Evolutionary conservation across 2,113 vertebrate genomes (phyloP).

Genomic region (Hoplias malabaricus): DNA sequence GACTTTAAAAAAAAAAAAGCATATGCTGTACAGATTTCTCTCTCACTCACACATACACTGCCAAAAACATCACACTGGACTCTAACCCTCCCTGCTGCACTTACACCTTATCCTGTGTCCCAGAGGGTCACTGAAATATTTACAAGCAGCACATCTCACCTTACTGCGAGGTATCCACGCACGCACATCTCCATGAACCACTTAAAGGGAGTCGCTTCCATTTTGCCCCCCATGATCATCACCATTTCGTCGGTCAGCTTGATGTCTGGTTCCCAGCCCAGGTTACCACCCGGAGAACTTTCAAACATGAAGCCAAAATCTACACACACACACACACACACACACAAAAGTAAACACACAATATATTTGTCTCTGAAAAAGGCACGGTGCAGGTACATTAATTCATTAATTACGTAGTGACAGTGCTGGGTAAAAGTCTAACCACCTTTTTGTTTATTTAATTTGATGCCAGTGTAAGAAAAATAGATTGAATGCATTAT

Average conservation of each 20-base stretch:
- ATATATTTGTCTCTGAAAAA: no score
- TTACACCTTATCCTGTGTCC: conserved; percentile 6
- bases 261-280: conserved; percentile 98
- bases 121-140: conserved; percentile 43
- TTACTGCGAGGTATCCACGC: conserved; percentile 92
- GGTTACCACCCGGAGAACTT: conserved; percentile 95
- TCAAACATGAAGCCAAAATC: conserved; percentile 99
- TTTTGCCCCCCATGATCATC: conserved; percentile 99
- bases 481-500: no score
- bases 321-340: conserved; percentile 53
- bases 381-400: no score
- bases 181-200: conserved; percentile 99
- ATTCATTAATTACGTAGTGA: no score
- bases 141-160: conserved; percentile 69
- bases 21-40: neutral
- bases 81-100: conserved; percentile 4
- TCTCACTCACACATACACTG: neutral
- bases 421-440: no score
- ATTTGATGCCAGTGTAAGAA: no score
- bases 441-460: no score
- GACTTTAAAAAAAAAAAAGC: neutral
- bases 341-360: neutral
- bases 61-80: neutral
- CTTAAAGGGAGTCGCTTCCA: conserved; percentile 98
- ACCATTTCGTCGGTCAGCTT: conserved; percentile 99